A percentile compares a stretch with the other conserved stretches of the same genome.
Conservation (phyloP, 1,140 invertebrate genomes). For the Drosophila varians region DNA sequence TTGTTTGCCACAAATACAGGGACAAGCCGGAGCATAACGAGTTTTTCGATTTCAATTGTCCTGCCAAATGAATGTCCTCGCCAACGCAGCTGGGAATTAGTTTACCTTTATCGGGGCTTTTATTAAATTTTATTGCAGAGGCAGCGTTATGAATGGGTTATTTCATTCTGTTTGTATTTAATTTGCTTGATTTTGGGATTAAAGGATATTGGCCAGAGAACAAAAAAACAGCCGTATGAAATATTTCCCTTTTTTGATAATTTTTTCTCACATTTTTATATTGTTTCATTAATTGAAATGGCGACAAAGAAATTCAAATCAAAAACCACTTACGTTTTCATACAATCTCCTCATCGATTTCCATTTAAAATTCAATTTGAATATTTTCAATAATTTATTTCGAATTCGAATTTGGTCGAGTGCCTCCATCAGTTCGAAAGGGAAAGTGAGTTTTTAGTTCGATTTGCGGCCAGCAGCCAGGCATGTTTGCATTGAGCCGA, state of each 20-base stretch:
- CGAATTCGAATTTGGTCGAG: constrained; percentile 4
- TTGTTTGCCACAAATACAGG: constrained; percentile 42
- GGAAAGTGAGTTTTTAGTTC: constrained; percentile 7
- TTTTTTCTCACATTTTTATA: neutral
- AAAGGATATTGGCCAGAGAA: neutral
- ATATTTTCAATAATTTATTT: constrained; percentile 28
- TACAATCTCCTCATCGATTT: constrained; percentile 1
- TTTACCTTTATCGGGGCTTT: constrained; percentile 7
- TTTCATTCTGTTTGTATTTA: neutral
- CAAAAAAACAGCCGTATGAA: neutral
- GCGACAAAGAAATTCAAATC: neutral
- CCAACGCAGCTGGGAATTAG: constrained; percentile 34
- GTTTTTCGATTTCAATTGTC: constrained; percentile 45
- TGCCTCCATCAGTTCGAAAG: neutral
- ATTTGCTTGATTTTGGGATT: neutral
- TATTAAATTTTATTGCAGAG: neutral
- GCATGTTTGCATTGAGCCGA: constrained; percentile 31
- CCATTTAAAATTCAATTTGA: constrained; percentile 33
- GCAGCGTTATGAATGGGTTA: too few relatives aligned
- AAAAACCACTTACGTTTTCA: neutral
- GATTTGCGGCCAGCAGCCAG: constrained; percentile 1
- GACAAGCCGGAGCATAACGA: constrained; percentile 43
- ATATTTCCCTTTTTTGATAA: neutral
- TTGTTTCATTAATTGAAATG: neutral
- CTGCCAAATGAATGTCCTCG: constrained; percentile 27